These are phyloP conservation scores for Cryptoblepharus egeriae DNA, from an alignment of 2,797 vertebrate genomes.

Conservation along the genomic window DNA sequence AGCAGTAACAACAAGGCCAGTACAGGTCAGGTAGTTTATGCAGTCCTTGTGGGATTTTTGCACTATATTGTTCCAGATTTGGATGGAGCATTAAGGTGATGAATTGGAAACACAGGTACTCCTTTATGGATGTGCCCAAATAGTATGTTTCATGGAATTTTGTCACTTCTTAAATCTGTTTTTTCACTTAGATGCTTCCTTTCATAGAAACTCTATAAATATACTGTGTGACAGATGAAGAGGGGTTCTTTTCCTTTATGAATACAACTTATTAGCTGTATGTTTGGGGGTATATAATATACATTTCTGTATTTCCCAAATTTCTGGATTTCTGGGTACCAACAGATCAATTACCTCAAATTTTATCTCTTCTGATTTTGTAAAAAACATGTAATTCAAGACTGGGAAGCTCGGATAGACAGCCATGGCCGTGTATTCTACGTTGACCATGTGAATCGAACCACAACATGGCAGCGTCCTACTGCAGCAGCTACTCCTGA, in stretches of 20 bases:
- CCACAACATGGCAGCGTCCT: constrained; percentile 96
- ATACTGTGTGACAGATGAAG: neutral
- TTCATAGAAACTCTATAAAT: constrained; percentile 32
- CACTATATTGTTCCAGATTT: neutral
- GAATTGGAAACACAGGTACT: neutral
- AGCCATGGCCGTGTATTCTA: constrained; percentile 97
- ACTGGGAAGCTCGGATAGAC: constrained; percentile 98
- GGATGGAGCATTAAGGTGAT: neutral
- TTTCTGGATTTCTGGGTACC: constrained; percentile 12
- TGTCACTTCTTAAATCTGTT: constrained; percentile 22
- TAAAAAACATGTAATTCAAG: constrained; percentile 73
- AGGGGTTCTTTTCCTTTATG: neutral
- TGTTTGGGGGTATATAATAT: neutral
- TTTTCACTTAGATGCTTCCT: constrained; percentile 29
- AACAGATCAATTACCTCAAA: constrained; percentile 43
- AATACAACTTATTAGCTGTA: constrained; percentile 41
- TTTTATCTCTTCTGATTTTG: constrained; percentile 54
- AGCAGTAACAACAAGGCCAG: neutral
- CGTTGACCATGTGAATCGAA: constrained; percentile 94
- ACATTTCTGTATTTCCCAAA: neutral
- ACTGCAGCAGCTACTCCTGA: constrained; percentile 84
- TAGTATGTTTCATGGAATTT: constrained; percentile 23
- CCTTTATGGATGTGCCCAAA: neutral
- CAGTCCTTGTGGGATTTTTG: neutral
- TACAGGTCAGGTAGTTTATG: neutral